These are phyloP conservation scores for Aphodius sticticus DNA, from an alignment of 2,888 invertebrate genomes.

Conservation along the genomic window DNA sequence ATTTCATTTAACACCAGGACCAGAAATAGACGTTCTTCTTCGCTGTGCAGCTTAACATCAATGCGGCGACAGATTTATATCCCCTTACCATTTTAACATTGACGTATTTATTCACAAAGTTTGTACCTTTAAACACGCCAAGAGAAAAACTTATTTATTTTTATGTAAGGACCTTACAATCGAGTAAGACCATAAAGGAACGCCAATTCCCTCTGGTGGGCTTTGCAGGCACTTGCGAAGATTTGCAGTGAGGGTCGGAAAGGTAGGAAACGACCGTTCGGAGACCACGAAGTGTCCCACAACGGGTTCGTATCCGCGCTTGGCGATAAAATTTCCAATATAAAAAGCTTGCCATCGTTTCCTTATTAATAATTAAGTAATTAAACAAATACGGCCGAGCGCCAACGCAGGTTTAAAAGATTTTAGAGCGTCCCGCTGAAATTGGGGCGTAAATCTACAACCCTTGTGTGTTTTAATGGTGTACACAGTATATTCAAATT, in stretches of 20 bases:
- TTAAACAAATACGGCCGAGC: conserved; percentile 29
- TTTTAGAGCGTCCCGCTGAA: neutral
- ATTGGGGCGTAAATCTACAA: neutral
- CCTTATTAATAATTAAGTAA: conserved; percentile 35
- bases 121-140: neutral
- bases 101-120: neutral
- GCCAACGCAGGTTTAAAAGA: neutral
- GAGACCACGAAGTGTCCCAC: conserved; percentile 52
- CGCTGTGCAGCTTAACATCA: conserved; percentile 7
- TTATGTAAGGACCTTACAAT: neutral
- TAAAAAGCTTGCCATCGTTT: conserved; percentile 18
- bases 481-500: neutral
- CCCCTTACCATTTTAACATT: neutral
- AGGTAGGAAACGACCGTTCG: conserved; percentile 57
- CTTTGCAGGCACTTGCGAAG: conserved; percentile 57
- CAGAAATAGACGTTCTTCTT: conserved; percentile 30
- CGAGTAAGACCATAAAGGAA: neutral
- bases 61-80: conserved; percentile 31
- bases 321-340: conserved; percentile 31
- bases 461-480: conserved; percentile 4
- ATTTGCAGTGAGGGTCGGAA: conserved; percentile 57
- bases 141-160: neutral
- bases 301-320: conserved; percentile 56
- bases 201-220: conserved; percentile 58
- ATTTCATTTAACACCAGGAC: conserved; percentile 33